A percentile compares a stretch with the other conserved stretches of the same genome.
phyloP scores from a whole-genome alignment of 2,113 vertebrate genomes.

The Ctenodactylus gundi region DNA sequence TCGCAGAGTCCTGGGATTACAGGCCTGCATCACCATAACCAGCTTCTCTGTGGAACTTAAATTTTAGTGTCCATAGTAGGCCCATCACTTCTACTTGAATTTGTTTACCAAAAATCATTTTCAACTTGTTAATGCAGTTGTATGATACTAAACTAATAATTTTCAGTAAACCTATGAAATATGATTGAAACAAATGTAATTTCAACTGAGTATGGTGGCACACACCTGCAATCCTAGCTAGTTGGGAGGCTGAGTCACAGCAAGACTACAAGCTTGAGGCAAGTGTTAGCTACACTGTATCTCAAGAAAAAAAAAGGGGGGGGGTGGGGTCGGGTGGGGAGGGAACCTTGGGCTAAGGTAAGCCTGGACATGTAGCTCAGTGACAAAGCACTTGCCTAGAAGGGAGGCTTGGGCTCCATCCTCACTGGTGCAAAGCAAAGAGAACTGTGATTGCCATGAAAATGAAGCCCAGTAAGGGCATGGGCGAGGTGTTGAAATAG shows the following conservation, averaged over 20 bases:
- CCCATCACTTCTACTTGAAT: not conserved
- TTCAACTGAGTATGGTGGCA: not conserved
- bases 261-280: not conserved
- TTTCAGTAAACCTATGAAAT: conserved; percentile 28
- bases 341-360: too few relatives aligned
- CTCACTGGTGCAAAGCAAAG: not conserved
- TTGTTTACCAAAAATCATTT: not conserved
- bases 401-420: too few relatives aligned
- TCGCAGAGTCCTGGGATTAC: not conserved
- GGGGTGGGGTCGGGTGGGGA: too few relatives aligned
- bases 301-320: not conserved
- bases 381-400: not conserved
- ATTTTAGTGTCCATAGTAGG: not conserved
- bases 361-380: not conserved
- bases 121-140: not conserved
- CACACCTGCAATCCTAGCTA: not conserved
- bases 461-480: not conserved
- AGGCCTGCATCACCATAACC: not conserved
- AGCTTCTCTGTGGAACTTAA: not conserved
- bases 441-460: conserved; percentile 1
- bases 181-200: not conserved
- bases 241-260: not conserved
- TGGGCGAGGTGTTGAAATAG: not conserved
- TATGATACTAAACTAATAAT: not conserved
- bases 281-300: not conserved